Percentiles rank a stretch among this genome's conserved stretches.
Conservation (phyloP, 2,888 invertebrate species). For the Bedellia somnulentella region DNA sequence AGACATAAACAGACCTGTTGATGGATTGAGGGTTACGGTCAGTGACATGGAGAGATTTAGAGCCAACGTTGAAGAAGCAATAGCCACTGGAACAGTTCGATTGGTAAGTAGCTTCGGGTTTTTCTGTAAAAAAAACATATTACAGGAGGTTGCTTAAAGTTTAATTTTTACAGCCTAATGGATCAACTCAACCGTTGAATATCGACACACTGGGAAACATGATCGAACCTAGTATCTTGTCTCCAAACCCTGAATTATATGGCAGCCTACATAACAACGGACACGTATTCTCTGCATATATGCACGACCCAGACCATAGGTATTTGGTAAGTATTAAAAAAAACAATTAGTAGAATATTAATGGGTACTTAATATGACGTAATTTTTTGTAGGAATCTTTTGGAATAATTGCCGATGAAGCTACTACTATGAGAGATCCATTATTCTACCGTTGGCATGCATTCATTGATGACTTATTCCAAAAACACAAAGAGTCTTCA, state of each 20-base stretch:
- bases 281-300: slow-evolving; percentile 69
- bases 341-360: too few species aligned
- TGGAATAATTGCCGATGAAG: slow-evolving; percentile 78
- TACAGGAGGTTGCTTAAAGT: not conserved
- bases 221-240: slow-evolving; percentile 68
- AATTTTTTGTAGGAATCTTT: slow-evolving; percentile 65
- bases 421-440: slow-evolving; percentile 85
- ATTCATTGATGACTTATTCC: slow-evolving; percentile 74
- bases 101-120: slow-evolving; percentile 36
- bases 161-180: slow-evolving; percentile 36
- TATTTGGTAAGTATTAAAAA: slow-evolving; percentile 66
- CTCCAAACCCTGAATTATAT: slow-evolving; percentile 65
- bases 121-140: not conserved
- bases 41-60: slow-evolving; percentile 75
- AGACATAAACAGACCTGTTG: slow-evolving; percentile 68
- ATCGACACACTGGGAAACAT: slow-evolving; percentile 75
- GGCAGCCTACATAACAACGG: slow-evolving; percentile 77
- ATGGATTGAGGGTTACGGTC: slow-evolving; percentile 61
- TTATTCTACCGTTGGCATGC: slow-evolving; percentile 86
- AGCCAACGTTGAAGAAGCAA: slow-evolving; percentile 72
- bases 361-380: not conserved
- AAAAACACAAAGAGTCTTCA: slow-evolving; percentile 64
- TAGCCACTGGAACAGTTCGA: slow-evolving; percentile 67
- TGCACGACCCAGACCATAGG: slow-evolving; percentile 73
- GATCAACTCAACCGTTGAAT: slow-evolving; percentile 46